phyloP scores from a whole-genome alignment of 2,113 vertebrate species.

The Bombycilla garrulus region DNA sequence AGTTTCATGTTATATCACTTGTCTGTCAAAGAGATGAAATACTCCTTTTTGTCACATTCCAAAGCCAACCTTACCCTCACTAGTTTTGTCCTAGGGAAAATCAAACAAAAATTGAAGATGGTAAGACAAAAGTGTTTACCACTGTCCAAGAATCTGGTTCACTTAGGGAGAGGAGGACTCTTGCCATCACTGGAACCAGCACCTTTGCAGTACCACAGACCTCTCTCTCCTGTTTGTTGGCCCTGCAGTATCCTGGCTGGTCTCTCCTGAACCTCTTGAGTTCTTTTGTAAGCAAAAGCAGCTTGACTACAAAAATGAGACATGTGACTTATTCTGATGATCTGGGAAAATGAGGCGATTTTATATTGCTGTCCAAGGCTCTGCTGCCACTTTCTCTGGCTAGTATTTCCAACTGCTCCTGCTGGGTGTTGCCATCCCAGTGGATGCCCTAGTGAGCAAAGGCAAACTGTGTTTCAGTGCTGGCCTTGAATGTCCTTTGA shows the following conservation, averaged over 20 bases:
- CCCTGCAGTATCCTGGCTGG: not conserved
- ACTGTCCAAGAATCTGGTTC: not conserved
- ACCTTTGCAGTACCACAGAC: not conserved
- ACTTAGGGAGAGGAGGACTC: not conserved
- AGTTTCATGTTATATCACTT: not conserved
- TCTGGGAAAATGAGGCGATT: not conserved
- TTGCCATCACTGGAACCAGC: not conserved
- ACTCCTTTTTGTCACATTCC: not conserved
- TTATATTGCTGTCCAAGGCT: not conserved
- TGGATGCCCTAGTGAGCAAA: not conserved
- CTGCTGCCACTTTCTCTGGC: not conserved
- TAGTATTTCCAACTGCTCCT: not conserved
- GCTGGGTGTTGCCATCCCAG: not conserved
- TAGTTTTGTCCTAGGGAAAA: not conserved
- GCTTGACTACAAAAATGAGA: not conserved
- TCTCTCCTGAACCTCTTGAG: not conserved
- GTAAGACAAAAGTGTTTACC: not conserved
- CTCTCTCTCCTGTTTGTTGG: not conserved
- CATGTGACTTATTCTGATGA: not conserved
- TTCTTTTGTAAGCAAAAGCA: not conserved
- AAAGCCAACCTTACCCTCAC: not conserved
- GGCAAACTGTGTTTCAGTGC: not conserved
- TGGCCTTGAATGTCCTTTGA: constrained; percentile 44
- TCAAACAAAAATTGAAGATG: not conserved
- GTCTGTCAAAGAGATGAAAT: not conserved